A percentile compares a stretch with the other conserved stretches of the same genome.
Evolutionary conservation across 1,140 invertebrate species (phyloP).

Genomic region (Brachionus angularis): DNA sequence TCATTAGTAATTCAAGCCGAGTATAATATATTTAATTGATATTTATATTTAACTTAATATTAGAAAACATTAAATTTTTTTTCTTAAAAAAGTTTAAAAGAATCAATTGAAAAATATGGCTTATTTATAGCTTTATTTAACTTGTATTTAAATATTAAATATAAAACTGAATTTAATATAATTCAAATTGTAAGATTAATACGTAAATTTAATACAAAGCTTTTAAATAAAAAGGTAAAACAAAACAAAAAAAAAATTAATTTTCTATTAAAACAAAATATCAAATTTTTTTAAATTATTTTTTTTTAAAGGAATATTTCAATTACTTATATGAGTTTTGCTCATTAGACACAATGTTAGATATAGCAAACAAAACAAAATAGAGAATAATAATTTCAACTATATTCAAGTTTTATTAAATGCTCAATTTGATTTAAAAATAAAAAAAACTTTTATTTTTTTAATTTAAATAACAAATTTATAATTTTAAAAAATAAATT

Average conservation of each 20-base stretch:
- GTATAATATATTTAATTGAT: neutral
- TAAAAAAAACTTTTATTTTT: slow-evolving; percentile 15
- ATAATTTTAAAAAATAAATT: too few relatives aligned
- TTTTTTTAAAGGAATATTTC: slow-evolving; percentile 23
- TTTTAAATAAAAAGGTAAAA: slow-evolving; percentile 19
- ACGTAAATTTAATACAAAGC: slow-evolving; percentile 1
- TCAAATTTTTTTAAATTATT: neutral
- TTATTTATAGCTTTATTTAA: slow-evolving; percentile 15
- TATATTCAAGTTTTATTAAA: too few relatives aligned
- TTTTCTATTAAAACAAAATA: neutral
- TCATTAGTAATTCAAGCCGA: neutral
- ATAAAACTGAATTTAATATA: slow-evolving; percentile 22
- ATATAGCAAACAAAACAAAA: too few relatives aligned
- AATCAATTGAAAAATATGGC: slow-evolving; percentile 13
- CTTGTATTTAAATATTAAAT: slow-evolving; percentile 5
- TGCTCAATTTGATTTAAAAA: slow-evolving; percentile 32
- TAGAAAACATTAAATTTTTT: too few relatives aligned
- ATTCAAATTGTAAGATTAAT: slow-evolving; percentile 10
- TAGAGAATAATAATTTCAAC: too few relatives aligned
- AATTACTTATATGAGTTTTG: slow-evolving; percentile 30
- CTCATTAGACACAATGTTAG: neutral
- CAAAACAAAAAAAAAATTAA: too few relatives aligned
- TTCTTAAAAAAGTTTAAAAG: slow-evolving; percentile 22
- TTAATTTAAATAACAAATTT: too few relatives aligned
- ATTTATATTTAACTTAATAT: neutral